Percentiles rank a stretch among this genome's conserved stretches.
These are phyloP conservation scores for Pseudomyrmex dendroicus DNA, from an alignment of 1,140 invertebrate species.

Conservation along the genomic window DNA sequence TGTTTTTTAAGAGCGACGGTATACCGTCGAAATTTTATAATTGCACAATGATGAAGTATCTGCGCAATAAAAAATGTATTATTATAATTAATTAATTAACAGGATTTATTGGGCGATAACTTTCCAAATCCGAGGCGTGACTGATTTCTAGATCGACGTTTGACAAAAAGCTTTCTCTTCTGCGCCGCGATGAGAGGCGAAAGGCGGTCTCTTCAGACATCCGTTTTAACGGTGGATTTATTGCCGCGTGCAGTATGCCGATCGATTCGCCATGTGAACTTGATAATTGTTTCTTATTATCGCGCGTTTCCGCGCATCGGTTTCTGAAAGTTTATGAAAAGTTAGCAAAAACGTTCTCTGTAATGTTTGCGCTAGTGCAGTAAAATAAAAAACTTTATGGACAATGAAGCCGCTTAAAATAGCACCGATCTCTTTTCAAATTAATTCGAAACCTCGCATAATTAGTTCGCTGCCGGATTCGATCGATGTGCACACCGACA, in stretches of 20 bases:
- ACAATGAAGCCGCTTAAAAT: background rate
- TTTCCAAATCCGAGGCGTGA: background rate
- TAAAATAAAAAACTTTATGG: too few relatives aligned
- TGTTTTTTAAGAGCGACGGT: too few relatives aligned
- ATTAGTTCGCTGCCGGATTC: constrained; percentile 13
- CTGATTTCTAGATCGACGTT: background rate
- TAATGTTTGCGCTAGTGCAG: background rate
- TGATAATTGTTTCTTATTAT: constrained; percentile 41
- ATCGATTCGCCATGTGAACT: constrained; percentile 8
- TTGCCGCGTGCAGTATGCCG: background rate
- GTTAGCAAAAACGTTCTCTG: background rate
- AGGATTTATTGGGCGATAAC: constrained; percentile 4
- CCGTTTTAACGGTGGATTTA: constrained; percentile 20
- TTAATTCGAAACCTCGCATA: constrained; percentile 1
- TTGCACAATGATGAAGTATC: too few relatives aligned
- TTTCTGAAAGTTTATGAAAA: background rate
- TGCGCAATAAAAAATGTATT: too few relatives aligned
- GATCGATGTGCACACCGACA: constrained; percentile 7
- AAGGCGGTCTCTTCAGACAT: background rate
- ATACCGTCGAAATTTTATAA: too few relatives aligned
- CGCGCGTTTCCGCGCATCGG: background rate
- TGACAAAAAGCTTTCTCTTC: constrained; percentile 29
- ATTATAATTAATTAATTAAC: background rate
- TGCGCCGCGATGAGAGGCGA: background rate
- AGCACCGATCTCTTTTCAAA: background rate